These are phyloP conservation scores for Rhadinocentrus ornatus DNA, from an alignment of 2,797 vertebrate genomes.

Conservation along the genomic window DNA sequence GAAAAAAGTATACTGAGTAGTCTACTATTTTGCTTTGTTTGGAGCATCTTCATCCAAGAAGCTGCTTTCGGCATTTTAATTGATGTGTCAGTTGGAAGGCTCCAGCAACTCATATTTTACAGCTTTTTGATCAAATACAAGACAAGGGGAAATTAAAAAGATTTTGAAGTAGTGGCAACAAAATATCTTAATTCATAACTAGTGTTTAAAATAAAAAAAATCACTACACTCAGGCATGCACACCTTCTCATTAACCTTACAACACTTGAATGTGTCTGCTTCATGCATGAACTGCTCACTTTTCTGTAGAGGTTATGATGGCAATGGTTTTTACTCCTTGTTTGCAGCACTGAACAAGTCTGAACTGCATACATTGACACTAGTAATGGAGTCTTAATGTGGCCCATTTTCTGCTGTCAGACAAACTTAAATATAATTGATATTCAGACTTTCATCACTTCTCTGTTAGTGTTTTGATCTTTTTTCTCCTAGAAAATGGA, in stretches of 20 bases:
- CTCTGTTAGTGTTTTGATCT: neutral
- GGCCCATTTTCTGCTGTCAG: neutral
- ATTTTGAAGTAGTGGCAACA: neutral
- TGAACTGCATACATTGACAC: neutral
- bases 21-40: neutral
- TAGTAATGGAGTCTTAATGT: neutral
- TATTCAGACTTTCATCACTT: neutral
- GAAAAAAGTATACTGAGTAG: slow-evolving; percentile 36
- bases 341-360: neutral
- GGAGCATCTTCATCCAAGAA: neutral
- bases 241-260: neutral
- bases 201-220: neutral
- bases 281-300: slow-evolving; percentile 1
- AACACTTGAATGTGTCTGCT: neutral
- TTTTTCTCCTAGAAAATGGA: neutral
- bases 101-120: slow-evolving; percentile 5
- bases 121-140: slow-evolving; percentile 18
- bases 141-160: neutral
- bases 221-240: neutral
- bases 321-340: neutral
- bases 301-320: neutral
- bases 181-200: neutral
- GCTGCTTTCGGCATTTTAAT: neutral
- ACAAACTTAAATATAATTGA: neutral
- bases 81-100: neutral